These are phyloP conservation scores for Heliconius hermathena DNA, from an alignment of 1,140 invertebrate genomes.

Conservation along the genomic window DNA sequence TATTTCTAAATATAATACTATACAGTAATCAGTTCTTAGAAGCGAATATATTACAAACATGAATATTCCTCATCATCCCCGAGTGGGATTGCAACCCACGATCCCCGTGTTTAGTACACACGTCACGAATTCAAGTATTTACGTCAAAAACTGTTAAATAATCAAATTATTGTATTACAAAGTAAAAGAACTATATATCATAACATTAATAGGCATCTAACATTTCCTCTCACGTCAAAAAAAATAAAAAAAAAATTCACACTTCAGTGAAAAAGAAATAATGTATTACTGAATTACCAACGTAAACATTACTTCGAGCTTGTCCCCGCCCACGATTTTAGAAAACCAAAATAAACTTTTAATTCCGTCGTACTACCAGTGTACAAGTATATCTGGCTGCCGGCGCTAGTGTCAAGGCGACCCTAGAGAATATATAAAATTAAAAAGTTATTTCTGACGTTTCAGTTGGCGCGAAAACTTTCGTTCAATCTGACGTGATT, in stretches of 20 bases:
- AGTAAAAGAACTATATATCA: not conserved
- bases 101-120: not conserved
- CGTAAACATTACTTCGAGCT: slow-evolving; percentile 39
- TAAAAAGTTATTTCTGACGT: slow-evolving; percentile 33
- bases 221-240: not conserved
- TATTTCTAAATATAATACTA: not conserved
- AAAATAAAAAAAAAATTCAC: slow-evolving; percentile 21
- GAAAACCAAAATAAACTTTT: slow-evolving; percentile 60
- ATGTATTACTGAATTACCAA: slow-evolving; percentile 9
- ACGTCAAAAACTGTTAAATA: not conserved
- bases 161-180: not conserved
- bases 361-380: slow-evolving; percentile 54
- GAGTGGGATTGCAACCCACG: not conserved
- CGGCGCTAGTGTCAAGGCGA: slow-evolving; percentile 44
- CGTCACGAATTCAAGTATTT: not conserved
- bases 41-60: not conserved
- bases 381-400: slow-evolving; percentile 32
- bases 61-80: not conserved
- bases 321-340: slow-evolving; percentile 52
- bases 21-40: not conserved
- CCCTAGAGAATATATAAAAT: slow-evolving; percentile 27
- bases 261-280: not conserved
- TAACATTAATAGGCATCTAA: not conserved
- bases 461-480: slow-evolving; percentile 26
- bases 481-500: slow-evolving; percentile 17